phyloP scores from a whole-genome alignment of 2,797 vertebrate genomes.

The Megaceryle alcyon region DNA sequence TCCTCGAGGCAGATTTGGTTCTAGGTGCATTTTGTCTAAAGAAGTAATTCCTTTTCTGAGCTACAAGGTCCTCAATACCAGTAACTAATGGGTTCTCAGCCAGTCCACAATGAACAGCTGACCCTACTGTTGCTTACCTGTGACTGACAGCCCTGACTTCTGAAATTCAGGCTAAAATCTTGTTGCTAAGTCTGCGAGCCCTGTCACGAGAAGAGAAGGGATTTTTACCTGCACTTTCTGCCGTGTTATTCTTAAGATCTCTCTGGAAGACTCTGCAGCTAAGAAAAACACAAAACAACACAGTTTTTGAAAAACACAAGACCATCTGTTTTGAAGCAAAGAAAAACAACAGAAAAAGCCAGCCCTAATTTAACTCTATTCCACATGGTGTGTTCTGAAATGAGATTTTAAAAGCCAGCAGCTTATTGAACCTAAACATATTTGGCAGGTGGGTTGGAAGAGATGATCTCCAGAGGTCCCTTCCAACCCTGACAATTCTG shows the following conservation, averaged over 20 bases:
- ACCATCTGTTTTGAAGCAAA: background rate
- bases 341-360: background rate
- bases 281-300: background rate
- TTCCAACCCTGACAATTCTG: background rate
- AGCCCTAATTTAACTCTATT: background rate
- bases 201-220: background rate
- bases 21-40: background rate
- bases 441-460: background rate
- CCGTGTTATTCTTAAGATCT: constrained; percentile 59
- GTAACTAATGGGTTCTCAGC: background rate
- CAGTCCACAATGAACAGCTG: background rate
- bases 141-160: background rate
- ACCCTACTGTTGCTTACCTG: background rate
- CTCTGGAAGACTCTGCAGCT: constrained; percentile 76
- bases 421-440: background rate
- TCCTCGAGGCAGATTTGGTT: background rate
- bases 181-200: background rate
- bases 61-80: background rate
- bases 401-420: background rate
- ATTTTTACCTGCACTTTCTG: constrained; percentile 73
- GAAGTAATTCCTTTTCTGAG: background rate
- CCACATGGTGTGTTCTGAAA: background rate
- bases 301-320: background rate
- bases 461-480: background rate
- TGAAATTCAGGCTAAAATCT: background rate